These are phyloP conservation scores for Orthosia gracilis DNA, from an alignment of 2,888 invertebrate genomes.

Conservation along the genomic window DNA sequence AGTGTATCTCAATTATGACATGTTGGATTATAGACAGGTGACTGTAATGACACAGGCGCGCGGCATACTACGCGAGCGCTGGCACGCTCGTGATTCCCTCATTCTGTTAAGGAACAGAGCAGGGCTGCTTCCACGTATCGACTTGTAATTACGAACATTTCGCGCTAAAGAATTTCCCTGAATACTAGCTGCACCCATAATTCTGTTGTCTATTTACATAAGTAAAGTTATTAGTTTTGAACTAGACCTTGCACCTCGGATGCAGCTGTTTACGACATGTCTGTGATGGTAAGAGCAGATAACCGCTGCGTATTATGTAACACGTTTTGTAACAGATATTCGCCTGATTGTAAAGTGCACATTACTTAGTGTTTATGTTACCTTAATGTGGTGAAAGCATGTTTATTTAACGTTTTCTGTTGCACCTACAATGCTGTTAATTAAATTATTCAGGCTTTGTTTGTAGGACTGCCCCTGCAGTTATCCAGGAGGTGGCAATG, in stretches of 20 bases:
- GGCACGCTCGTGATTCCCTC: conserved; percentile 72
- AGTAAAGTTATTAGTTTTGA: conserved; percentile 71
- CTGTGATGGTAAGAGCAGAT: conserved; percentile 74
- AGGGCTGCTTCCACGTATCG: conserved; percentile 73
- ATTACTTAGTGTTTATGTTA: conserved; percentile 63
- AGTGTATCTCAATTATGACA: conserved; percentile 82
- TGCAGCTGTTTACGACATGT: conserved; percentile 71
- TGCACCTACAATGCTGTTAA: conserved; percentile 44
- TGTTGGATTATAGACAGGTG: conserved; percentile 79
- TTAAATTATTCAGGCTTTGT: conserved; percentile 49
- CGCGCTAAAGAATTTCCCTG: conserved; percentile 72
- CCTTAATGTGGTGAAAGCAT: conserved; percentile 54
- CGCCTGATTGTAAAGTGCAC: conserved; percentile 63
- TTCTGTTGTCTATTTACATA: conserved; percentile 73
- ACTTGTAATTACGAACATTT: conserved; percentile 77
- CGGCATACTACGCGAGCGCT: conserved; percentile 65
- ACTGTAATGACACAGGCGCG: conserved; percentile 77
- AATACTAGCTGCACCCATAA: conserved; percentile 68
- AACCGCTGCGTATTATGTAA: conserved; percentile 73
- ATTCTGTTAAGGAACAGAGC: conserved; percentile 67
- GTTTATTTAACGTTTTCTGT: conserved; percentile 48
- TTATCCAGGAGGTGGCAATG: conserved; percentile 27
- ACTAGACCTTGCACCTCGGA: conserved; percentile 68
- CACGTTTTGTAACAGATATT: conserved; percentile 74
- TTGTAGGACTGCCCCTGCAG: conserved; percentile 34